These are phyloP conservation scores for Eulemur mongoz DNA, from an alignment of 2,797 vertebrate species.

Conservation along the genomic window DNA sequence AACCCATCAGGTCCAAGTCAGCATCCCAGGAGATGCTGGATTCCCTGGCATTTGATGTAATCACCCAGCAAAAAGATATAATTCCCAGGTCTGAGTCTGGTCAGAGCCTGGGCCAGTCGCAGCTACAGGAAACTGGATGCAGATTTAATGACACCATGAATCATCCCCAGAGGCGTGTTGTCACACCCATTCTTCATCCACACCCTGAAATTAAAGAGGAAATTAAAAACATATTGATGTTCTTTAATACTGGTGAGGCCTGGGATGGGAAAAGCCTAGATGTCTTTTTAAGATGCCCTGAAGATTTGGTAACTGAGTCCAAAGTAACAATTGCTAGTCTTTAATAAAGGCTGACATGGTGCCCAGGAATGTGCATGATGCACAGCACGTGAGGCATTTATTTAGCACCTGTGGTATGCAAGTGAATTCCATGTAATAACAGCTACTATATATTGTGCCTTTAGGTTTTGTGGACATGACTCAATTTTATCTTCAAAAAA, in stretches of 20 bases:
- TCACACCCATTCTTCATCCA: constrained; percentile 46
- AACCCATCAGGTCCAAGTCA: neutral
- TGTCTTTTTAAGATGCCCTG: constrained; percentile 1
- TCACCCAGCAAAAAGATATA: neutral
- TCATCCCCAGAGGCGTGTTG: constrained; percentile 34
- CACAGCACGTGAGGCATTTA: rapidly evolving
- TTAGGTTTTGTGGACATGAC: neutral
- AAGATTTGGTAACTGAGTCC: neutral
- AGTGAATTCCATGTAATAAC: neutral
- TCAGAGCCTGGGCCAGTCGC: neutral
- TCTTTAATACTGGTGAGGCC: neutral
- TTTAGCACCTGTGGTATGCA: rapidly evolving
- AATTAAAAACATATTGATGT: constrained; percentile 53
- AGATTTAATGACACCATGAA: constrained; percentile 43
- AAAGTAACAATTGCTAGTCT: neutral
- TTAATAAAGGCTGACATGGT: neutral
- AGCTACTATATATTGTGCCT: neutral
- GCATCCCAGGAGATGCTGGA: neutral
- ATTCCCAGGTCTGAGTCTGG: neutral
- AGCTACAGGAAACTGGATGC: neutral
- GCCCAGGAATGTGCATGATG: rapidly evolving
- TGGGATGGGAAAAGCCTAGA: neutral
- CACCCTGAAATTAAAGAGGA: constrained; percentile 55
- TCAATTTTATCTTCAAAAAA: neutral
- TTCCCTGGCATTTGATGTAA: neutral